Base-by-base conservation (phyloP, 92 coral and sea anemone species). In the Diadumene lineata region DNA sequence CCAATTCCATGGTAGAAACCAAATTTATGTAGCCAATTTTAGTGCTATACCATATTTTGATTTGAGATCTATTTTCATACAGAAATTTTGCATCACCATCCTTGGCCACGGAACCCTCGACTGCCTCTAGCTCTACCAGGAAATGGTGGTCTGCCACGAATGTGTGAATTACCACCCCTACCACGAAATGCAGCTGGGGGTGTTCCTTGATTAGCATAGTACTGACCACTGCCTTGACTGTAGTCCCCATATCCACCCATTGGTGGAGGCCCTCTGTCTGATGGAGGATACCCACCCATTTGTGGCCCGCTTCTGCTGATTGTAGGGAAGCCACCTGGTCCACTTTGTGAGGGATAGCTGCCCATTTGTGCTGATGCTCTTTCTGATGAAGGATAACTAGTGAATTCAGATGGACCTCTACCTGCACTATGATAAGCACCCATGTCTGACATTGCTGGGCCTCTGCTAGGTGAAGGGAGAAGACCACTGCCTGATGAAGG, bases 81-180 rank as follows among this genome's bases (percentile, higher is more conserved):
- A 38, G 48, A 38, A 13, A 4, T 58, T 58, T 22, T 22, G 2
- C 27, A 53, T 72, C 65, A 72, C 77, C 77, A 72, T 56, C 66
- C 23, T 22, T 72, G 77, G 11, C 66, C 66, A 33, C 13, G 77
- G 25, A 1, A 72, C 31, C 77, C 77, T 56, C 66, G 43, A 11
- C 66, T 32, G 3, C 77, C 77, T 46, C 77, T 72, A 10, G 66
- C 77, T 72, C 77, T 72, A 25, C 55, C 64, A 31, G 66, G 31
- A 56, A 72, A 72, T 33, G 31, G 77, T 72, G 50, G 77, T 18
- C 55, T 26, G 28, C 77, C 77, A 70, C 77, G 63, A 32, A 32
- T 56, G 26, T 56, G 66, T 0, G 77, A 55, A 33, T 34, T 56
- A 19, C 66, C 66, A 56, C 76, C 76, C n/a, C 76, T 55, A 17